A percentile compares a stretch with the other conserved stretches of the same genome.
phyloP scores from a whole-genome alignment of 2,888 invertebrate genomes.

The Tetheella fluctuosa region DNA sequence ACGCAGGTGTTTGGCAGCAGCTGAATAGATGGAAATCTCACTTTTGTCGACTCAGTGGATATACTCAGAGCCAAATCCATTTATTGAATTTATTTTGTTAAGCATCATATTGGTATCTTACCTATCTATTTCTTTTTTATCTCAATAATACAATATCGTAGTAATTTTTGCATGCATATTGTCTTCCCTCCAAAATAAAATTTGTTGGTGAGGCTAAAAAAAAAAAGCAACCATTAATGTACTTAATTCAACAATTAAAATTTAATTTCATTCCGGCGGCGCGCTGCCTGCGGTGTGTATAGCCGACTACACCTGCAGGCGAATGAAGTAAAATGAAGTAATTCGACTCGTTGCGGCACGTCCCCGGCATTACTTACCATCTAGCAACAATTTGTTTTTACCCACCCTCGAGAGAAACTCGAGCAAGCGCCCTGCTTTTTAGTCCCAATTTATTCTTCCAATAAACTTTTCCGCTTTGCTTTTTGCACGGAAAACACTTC shows the following conservation, averaged over 20 bases:
- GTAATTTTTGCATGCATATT: slow-evolving; percentile 19
- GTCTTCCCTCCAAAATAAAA: slow-evolving; percentile 36
- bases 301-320: slow-evolving; percentile 56
- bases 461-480: slow-evolving; percentile 75
- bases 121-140: not conserved
- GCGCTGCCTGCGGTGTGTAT: slow-evolving; percentile 28
- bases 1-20: slow-evolving; percentile 65
- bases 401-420: slow-evolving; percentile 69
- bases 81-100: slow-evolving; percentile 39
- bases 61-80: slow-evolving; percentile 50
- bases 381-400: slow-evolving; percentile 78
- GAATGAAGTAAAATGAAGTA: slow-evolving; percentile 66
- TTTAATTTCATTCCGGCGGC: slow-evolving; percentile 57
- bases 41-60: slow-evolving; percentile 58
- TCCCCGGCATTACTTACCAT: slow-evolving; percentile 75
- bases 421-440: slow-evolving; percentile 72
- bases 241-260: slow-evolving; percentile 61
- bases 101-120: slow-evolving; percentile 14
- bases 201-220: slow-evolving; percentile 35
- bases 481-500: slow-evolving; percentile 67
- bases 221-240: slow-evolving; percentile 48
- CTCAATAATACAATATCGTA: not conserved
- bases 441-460: slow-evolving; percentile 78
- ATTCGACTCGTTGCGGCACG: slow-evolving; percentile 71
- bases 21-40: slow-evolving; percentile 50